Percentiles rank a stretch among this genome's conserved stretches.
Conservation (phyloP, 2,888 invertebrate genomes). For the Melanotus villosus region DNA sequence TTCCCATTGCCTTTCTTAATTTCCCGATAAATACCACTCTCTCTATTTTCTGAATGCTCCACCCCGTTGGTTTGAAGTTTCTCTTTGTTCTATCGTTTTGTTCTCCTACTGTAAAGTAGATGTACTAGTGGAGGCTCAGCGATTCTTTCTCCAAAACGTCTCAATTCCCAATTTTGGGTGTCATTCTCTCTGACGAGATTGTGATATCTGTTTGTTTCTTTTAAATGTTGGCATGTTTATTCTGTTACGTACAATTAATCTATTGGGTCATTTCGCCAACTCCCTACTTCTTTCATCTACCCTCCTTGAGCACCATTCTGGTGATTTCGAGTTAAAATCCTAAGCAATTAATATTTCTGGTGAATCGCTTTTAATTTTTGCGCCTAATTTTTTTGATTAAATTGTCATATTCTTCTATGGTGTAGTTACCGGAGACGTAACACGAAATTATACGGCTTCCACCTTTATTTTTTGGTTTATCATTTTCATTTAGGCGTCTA, state of each 20-base stretch:
- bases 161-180: background rate
- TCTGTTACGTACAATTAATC: too few relatives aligned
- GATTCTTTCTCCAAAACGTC: background rate
- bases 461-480: background rate
- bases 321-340: too few relatives aligned
- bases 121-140: background rate
- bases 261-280: too few relatives aligned
- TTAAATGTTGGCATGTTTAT: too few relatives aligned
- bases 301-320: too few relatives aligned
- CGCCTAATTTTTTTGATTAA: too few relatives aligned
- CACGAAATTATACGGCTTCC: background rate
- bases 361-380: too few relatives aligned
- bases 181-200: background rate
- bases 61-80: background rate
- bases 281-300: too few relatives aligned
- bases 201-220: background rate
- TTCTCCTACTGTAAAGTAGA: background rate
- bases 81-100: background rate
- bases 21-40: too few relatives aligned
- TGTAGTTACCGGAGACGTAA: background rate
- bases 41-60: too few relatives aligned
- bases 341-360: too few relatives aligned
- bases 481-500: too few relatives aligned
- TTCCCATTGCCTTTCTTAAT: background rate
- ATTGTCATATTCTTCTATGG: background rate